Conservation (phyloP, 2,113 vertebrate species). For the Oncorhynchus clarkii region DNA sequence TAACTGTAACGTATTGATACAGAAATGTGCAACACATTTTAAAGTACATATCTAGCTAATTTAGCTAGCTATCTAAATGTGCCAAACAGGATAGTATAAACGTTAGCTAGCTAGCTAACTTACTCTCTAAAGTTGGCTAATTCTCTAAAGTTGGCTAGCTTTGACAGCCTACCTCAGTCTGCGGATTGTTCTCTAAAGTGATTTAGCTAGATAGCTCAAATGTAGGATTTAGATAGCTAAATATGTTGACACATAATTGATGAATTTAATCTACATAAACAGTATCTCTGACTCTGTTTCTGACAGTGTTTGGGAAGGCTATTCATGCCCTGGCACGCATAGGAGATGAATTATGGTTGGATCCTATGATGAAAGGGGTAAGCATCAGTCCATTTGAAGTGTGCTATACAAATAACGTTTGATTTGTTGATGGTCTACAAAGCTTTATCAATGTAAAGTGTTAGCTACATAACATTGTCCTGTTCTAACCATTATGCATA, state of each 20-base stretch:
- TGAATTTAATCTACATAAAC: neutral
- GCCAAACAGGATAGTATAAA: neutral
- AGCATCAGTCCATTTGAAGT: slow-evolving; percentile 50
- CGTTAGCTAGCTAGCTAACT: neutral
- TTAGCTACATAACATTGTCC: neutral
- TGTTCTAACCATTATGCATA: neutral
- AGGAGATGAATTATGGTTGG: slow-evolving; percentile 88
- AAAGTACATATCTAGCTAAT: no score
- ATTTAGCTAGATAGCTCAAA: no score
- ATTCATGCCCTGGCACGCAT: slow-evolving; percentile 85
- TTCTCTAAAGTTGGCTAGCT: no score
- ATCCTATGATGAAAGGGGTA: slow-evolving; percentile 86
- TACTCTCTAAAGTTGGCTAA: neutral
- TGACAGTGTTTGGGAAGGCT: slow-evolving; percentile 87
- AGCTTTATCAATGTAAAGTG: neutral
- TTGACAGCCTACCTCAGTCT: neutral
- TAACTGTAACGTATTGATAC: neutral
- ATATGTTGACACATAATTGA: neutral
- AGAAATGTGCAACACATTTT: no score
- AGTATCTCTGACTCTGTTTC: neutral
- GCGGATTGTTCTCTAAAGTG: no score
- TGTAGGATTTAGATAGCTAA: neutral
- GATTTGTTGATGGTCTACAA: no score
- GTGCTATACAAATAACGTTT: no score
- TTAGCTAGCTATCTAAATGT: no score